Conservation (phyloP, 2,113 vertebrate species). For the Hippocampus guttulatus region DNA sequence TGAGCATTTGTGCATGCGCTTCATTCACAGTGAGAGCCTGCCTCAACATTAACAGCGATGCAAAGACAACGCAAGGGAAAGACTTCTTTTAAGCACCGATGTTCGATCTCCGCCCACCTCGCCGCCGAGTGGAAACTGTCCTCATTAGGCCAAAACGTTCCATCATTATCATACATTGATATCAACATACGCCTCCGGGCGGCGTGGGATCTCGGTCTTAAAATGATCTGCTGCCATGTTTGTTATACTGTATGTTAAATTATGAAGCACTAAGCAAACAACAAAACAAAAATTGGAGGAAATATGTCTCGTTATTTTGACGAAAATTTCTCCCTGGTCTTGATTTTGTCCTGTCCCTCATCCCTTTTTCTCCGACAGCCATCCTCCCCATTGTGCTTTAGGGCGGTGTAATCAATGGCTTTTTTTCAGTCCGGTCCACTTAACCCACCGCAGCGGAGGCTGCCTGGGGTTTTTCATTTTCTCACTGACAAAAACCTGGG, state of each 20-base stretch:
- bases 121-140: constrained; percentile 60
- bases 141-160: constrained; percentile 63
- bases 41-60: constrained; percentile 55
- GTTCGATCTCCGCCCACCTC: constrained; percentile 49
- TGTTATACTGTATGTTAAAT: constrained; percentile 7
- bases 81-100: constrained; percentile 54
- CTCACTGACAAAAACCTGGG: constrained; percentile 51
- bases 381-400: constrained; percentile 58
- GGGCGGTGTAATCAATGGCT: constrained; percentile 58
- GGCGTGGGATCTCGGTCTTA: constrained; percentile 2
- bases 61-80: constrained; percentile 51
- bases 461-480: constrained; percentile 56
- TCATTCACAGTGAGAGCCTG: constrained; percentile 7
- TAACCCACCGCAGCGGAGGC: constrained; percentile 47
- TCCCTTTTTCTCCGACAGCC: constrained; percentile 36
- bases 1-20: constrained; percentile 21
- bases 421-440: constrained; percentile 38
- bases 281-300: not conserved
- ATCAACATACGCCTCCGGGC: constrained; percentile 38
- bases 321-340: constrained; percentile 40
- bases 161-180: constrained; percentile 39
- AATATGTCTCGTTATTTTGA: not conserved
- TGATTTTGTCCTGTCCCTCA: constrained; percentile 34
- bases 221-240: constrained; percentile 19
- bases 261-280: constrained; percentile 14